These are phyloP conservation scores for Pionites leucogaster DNA, from an alignment of 2,113 vertebrate genomes.

Conservation along the genomic window DNA sequence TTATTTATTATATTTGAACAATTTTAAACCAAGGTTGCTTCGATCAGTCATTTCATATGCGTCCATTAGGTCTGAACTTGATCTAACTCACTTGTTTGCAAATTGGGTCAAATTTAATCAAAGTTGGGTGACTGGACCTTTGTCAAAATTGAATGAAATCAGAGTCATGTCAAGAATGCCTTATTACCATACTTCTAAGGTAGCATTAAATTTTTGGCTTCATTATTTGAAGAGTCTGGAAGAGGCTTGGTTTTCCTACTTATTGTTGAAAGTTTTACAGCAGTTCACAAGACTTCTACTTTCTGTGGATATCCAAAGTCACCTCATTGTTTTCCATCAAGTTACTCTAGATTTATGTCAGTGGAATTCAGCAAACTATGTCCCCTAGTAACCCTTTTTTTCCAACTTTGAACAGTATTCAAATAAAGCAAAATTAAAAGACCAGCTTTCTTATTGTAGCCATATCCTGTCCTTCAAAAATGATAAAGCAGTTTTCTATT, in stretches of 20 bases:
- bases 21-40: neutral
- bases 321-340: neutral
- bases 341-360: neutral
- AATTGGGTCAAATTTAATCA: neutral
- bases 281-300: neutral
- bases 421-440: neutral
- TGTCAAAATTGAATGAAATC: neutral
- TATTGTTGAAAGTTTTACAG: neutral
- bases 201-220: neutral
- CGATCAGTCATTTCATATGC: neutral
- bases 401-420: neutral
- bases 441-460: neutral
- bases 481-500: slow-evolving; percentile 5
- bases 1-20: neutral
- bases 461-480: neutral
- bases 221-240: neutral
- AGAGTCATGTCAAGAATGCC: neutral
- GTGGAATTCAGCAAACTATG: neutral
- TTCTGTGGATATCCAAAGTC: neutral
- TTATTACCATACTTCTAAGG: neutral
- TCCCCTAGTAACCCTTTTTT: neutral
- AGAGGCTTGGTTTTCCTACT: neutral
- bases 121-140: neutral
- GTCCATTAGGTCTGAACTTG: neutral
- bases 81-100: neutral